These are phyloP conservation scores for Branchellion lobata DNA, from an alignment of 2,888 invertebrate genomes.

Conservation along the genomic window DNA sequence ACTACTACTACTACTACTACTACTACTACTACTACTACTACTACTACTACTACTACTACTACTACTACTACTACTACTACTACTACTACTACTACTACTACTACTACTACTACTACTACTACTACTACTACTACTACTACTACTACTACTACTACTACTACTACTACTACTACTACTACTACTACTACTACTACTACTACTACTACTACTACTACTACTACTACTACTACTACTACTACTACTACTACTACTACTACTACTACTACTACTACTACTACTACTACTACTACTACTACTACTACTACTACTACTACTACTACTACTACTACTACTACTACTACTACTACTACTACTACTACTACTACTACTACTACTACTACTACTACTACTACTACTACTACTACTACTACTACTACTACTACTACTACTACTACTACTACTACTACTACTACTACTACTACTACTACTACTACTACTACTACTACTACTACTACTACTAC, in stretches of 20 bases:
- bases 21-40: conserved; percentile 78
- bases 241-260: conserved; percentile 73
- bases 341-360: conserved; percentile 90
- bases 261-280: conserved; percentile 98
- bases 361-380: conserved; percentile 88
- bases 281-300: conserved; percentile 93
- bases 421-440: conserved; percentile 95
- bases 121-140: conserved; percentile 98
- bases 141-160: conserved; percentile 94
- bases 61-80: conserved; percentile 91
- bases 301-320: conserved; percentile 70
- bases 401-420: conserved; percentile 94
- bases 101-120: conserved; percentile 70
- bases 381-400: conserved; percentile 79
- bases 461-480: conserved; percentile 97
- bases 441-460: conserved; percentile 72
- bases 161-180: conserved; percentile 73
- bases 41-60: conserved; percentile 94
- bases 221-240: conserved; percentile 90
- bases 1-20: conserved; percentile 91
- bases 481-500: conserved; percentile 91
- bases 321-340: conserved; percentile 99
- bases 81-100: conserved; percentile 96
- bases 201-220: conserved; percentile 93
- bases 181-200: conserved; percentile 97